Base-by-base conservation (phyloP, 53 echinoderm and acorn worm species). In the Holothuria leucospilota region DNA sequence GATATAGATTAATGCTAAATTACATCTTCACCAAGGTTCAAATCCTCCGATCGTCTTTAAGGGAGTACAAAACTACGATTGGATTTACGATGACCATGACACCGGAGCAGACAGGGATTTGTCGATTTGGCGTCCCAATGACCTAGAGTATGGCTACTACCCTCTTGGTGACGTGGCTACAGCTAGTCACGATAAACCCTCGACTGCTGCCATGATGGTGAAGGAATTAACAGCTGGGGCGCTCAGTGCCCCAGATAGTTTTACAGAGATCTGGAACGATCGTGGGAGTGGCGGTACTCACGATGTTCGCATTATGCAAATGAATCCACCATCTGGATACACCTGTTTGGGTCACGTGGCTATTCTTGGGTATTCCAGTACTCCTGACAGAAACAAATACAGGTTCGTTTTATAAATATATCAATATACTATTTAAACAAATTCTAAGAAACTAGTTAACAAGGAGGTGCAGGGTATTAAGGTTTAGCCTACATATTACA, bases 281-380 rank as follows among this genome's bases (percentile, higher is more conserved):
- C 13, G 79, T 7, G 79, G 79, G 2, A 79, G 79, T 51, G 79
- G 79, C 28, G 79, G 79, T 1, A 12, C 8, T 5, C 25, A 79
- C 6, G 79, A 79, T 29, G 79, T 79, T 18, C 79, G 79, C 28
- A 79, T 79, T 30, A 79, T 79, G 79, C 59, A 56, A 58, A 79
- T 59, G 79, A 30, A 79, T 29, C 79, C 79, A 1, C 79, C 60
- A 11, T 13, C 20, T 29, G 79, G 59, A 58, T 79, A 51, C 28
- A 30, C 16, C 26, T 59, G 79, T 29, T 58, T 79, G 59, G 79
- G 79, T 14, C 60, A 79, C 59, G 79, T 79, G 61, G 79, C 79
- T 29, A 53, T 79, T 20, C 13, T 79, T 20, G 79, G 79, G 5
- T 79, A 59, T 56, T 27, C 27, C 10, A 27, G 10, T 27, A 2